These are phyloP conservation scores for Strigops habroptila DNA, from an alignment of 2,113 vertebrate species.

Conservation along the genomic window DNA sequence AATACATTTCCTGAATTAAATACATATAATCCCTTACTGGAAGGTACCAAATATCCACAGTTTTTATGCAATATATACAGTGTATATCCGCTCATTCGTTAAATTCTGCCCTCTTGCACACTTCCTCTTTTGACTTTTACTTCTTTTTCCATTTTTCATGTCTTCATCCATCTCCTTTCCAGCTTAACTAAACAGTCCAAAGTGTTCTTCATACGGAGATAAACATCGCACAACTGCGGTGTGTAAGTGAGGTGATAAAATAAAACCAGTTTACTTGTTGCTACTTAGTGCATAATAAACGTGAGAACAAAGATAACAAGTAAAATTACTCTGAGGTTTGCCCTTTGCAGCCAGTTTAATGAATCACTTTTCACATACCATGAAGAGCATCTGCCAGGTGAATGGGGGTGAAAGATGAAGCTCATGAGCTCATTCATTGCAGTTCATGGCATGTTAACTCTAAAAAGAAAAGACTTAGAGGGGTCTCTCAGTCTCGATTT, in stretches of 20 bases:
- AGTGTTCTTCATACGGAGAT: background rate
- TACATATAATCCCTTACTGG: background rate
- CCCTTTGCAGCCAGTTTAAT: background rate
- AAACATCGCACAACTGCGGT: background rate
- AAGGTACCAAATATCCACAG: background rate
- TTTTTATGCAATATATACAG: background rate
- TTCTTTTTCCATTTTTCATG: background rate
- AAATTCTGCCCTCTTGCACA: background rate
- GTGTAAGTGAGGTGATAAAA: background rate
- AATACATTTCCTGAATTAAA: background rate
- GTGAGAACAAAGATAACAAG: background rate
- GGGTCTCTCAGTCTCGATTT: background rate
- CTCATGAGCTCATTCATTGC: background rate
- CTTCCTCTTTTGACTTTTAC: background rate
- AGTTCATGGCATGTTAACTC: background rate
- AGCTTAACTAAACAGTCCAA: background rate
- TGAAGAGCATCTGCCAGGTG: background rate
- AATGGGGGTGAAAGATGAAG: background rate
- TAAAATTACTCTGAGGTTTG: background rate
- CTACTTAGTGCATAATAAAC: background rate
- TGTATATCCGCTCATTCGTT: background rate
- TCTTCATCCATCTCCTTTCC: background rate
- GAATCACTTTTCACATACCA: background rate
- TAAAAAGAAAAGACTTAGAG: background rate
- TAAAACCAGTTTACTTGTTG: background rate